These are phyloP conservation scores for Engystomops pustulosus DNA, from an alignment of 2,113 vertebrate genomes.

Conservation along the genomic window DNA sequence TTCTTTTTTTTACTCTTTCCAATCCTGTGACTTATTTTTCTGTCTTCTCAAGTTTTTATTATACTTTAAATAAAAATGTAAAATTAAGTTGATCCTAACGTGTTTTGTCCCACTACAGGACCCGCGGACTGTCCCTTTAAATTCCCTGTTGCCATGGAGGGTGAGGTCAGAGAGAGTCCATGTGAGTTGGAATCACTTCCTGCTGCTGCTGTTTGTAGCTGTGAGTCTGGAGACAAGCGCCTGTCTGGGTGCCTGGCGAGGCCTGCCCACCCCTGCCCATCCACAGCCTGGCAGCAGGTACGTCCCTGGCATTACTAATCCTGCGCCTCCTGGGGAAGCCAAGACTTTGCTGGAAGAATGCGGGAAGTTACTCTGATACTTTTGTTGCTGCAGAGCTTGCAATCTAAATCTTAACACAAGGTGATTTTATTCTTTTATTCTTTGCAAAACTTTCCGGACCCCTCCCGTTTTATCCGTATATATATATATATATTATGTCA, in stretches of 20 bases:
- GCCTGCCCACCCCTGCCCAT: constrained; percentile 35
- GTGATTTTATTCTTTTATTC: not conserved
- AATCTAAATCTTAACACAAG: not conserved
- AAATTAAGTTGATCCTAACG: too few species aligned
- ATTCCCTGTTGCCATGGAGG: constrained; percentile 66
- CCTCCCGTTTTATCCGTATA: too few species aligned
- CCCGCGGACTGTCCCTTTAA: constrained; percentile 65
- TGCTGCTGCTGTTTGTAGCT: constrained; percentile 51
- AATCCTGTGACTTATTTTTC: not conserved
- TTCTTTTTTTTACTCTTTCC: not conserved
- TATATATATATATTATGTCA: too few species aligned
- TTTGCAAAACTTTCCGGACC: too few species aligned
- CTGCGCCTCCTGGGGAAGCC: not conserved
- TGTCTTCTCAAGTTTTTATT: too few species aligned
- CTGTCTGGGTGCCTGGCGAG: constrained; percentile 35
- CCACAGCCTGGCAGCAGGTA: constrained; percentile 19
- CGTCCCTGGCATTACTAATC: not conserved
- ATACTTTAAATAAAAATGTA: too few species aligned
- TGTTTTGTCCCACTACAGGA: constrained; percentile 19
- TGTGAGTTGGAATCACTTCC: constrained; percentile 65
- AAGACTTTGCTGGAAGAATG: not conserved
- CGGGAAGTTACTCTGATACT: not conserved
- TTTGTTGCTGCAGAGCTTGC: not conserved
- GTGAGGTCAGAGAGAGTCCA: constrained; percentile 72
- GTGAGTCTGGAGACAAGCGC: constrained; percentile 39